Evolutionary conservation across 2,888 invertebrate genomes (phyloP).

Genomic region (Parnassius apollo): DNA sequence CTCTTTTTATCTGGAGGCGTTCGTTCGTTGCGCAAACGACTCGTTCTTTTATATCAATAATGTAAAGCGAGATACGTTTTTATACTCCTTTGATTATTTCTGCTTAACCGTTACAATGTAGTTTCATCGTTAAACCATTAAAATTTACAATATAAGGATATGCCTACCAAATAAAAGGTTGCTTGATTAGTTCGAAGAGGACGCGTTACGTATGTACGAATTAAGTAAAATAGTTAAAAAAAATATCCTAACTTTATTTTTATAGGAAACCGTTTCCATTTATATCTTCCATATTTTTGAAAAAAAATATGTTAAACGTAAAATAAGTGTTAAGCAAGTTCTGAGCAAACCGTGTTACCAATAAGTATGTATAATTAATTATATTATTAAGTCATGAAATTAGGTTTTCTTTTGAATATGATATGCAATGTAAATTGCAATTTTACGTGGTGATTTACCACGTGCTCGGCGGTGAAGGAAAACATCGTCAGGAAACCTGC

Average conservation of each 20-base stretch:
- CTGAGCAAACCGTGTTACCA: no score
- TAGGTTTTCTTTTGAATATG: no score
- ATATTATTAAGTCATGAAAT: no score
- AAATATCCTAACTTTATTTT: neutral
- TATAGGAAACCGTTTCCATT: no score
- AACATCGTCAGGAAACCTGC: no score
- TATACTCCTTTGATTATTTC: slow-evolving; percentile 21
- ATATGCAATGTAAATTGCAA: no score
- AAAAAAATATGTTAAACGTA: no score
- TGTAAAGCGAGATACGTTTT: slow-evolving; percentile 23
- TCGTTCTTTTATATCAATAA: slow-evolving; percentile 21
- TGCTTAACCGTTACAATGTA: slow-evolving; percentile 18
- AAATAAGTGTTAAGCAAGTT: no score
- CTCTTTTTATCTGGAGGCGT: slow-evolving; percentile 27
- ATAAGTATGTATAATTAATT: no score
- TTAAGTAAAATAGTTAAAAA: neutral
- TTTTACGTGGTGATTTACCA: no score
- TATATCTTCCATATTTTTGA: no score
- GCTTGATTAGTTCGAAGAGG: slow-evolving; percentile 11
- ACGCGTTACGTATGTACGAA: neutral
- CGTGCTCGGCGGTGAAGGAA: no score
- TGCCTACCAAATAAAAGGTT: slow-evolving; percentile 10
- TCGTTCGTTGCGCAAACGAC: slow-evolving; percentile 2
- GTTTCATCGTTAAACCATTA: slow-evolving; percentile 20
- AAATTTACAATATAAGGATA: slow-evolving; percentile 21